phyloP scores from a whole-genome alignment of 2,113 vertebrate genomes.

The Pollachius pollachius region DNA sequence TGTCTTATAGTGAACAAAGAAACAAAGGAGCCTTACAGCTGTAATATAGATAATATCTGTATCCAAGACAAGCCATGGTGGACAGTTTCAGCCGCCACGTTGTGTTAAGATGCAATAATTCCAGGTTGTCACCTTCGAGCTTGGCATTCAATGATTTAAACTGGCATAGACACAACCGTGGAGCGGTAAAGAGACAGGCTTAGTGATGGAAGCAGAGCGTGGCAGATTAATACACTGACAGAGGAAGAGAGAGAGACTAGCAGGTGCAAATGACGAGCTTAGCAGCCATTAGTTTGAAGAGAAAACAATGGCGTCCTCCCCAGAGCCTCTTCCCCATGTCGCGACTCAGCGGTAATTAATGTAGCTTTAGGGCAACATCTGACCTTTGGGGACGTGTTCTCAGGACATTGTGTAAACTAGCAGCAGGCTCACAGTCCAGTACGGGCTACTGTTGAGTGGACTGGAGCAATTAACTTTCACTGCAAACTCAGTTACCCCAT shows the following conservation, averaged over 20 bases:
- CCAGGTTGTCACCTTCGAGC: too few relatives aligned
- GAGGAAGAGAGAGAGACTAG: not conserved
- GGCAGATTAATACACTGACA: not conserved
- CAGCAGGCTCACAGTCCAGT: not conserved
- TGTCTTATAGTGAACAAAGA: too few relatives aligned
- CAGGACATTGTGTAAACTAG: not conserved
- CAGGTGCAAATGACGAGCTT: conserved; percentile 29
- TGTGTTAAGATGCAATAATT: too few relatives aligned
- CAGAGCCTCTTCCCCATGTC: not conserved
- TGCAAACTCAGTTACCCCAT: not conserved
- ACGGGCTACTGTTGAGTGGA: not conserved
- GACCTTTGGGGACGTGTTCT: conserved; percentile 19
- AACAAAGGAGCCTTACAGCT: too few relatives aligned
- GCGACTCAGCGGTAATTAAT: conserved; percentile 4
- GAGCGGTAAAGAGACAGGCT: too few relatives aligned
- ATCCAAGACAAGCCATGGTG: too few relatives aligned
- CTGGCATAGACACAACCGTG: too few relatives aligned
- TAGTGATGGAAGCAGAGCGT: too few relatives aligned
- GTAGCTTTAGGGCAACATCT: not conserved
- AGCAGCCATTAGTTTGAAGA: conserved; percentile 14
- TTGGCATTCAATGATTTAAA: too few relatives aligned
- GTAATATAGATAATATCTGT: too few relatives aligned
- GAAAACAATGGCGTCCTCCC: conserved; percentile 14
- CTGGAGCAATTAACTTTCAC: not conserved
- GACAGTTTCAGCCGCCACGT: too few relatives aligned